A percentile compares a stretch with the other conserved stretches of the same genome.
phyloP scores from a whole-genome alignment of 1,140 invertebrate species.

The Alviniconcha marisindica region DNA sequence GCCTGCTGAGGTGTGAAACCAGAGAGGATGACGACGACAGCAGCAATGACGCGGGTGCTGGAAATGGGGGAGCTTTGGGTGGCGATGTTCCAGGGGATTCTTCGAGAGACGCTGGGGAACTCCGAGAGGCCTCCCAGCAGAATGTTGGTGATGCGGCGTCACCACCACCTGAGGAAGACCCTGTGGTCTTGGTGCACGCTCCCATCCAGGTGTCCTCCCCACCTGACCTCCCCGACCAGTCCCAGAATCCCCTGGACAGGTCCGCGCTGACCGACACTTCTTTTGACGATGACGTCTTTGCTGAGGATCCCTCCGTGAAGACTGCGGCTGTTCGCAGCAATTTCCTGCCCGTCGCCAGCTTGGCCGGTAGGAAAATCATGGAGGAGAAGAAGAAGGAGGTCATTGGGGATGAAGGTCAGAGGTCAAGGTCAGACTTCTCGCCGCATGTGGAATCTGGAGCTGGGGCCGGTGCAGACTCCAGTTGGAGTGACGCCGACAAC shows the following conservation, averaged over 20 bases:
- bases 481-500: not conserved
- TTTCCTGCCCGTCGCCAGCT: not conserved
- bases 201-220: not conserved
- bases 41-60: not conserved
- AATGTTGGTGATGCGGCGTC: not conserved
- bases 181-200: not conserved
- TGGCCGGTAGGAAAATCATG: not conserved
- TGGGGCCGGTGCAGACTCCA: not conserved
- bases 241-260: not conserved
- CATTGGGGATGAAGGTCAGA: not conserved
- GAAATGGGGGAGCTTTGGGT: too few species aligned
- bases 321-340: not conserved
- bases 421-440: not conserved
- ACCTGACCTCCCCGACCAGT: not conserved
- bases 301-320: not conserved
- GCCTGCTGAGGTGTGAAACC: conserved; percentile 1
- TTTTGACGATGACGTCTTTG: conserved; percentile 10
- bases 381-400: not conserved
- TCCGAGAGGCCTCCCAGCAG: not conserved
- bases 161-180: too few species aligned
- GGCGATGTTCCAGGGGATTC: not conserved
- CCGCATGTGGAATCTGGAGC: conserved; percentile 13
- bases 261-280: conserved; percentile 14
- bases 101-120: too few species aligned
- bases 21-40: conserved; percentile 19